Conservation (phyloP, 2,113 vertebrate species). For the Aphelocoma coerulescens region DNA sequence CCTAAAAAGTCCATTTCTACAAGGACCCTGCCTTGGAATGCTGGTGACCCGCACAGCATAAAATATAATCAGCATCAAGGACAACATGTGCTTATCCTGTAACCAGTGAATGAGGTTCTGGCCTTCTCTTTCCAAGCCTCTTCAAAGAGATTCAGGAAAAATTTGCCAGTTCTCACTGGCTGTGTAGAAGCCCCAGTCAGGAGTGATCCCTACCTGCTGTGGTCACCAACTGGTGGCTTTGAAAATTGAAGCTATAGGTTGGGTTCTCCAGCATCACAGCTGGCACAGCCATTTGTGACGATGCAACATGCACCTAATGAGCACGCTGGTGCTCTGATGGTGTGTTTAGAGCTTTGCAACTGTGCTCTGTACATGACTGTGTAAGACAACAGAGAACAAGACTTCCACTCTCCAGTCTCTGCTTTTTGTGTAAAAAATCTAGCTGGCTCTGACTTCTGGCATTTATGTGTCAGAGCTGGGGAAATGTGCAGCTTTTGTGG, state of each 20-base stretch:
- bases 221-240: not conserved
- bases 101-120: not conserved
- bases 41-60: not conserved
- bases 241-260: not conserved
- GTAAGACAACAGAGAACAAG: not conserved
- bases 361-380: not conserved
- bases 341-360: not conserved
- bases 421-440: not conserved
- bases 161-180: not conserved
- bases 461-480: not conserved
- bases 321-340: not conserved
- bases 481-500: rapidly evolving
- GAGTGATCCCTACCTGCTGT: not conserved
- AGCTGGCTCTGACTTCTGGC: not conserved
- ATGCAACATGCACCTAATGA: not conserved
- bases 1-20: not conserved
- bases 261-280: not conserved
- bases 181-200: not conserved
- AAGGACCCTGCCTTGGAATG: rapidly evolving
- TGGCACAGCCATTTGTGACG: not conserved
- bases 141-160: not conserved
- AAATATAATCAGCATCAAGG: not conserved
- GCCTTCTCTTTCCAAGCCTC: not conserved
- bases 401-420: not conserved
- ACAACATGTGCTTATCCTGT: not conserved